Evolutionary conservation across 2,113 vertebrate species (phyloP), one percentile per base, ranked within the genome.

Genomic region (Channa argus): DNA sequence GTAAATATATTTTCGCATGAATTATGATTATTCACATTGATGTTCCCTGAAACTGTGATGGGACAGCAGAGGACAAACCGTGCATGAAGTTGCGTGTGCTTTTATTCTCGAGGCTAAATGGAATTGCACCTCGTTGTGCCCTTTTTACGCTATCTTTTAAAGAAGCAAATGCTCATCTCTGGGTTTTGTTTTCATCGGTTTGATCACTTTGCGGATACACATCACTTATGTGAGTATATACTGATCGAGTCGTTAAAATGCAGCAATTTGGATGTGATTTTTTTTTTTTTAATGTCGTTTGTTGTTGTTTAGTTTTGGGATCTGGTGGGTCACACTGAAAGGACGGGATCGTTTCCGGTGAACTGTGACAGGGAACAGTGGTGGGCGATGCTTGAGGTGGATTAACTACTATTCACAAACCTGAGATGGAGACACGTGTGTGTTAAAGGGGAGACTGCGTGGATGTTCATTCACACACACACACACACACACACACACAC

Each of bases 381-480:
- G 65, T 78, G 82, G 65, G 58, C 8, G 47, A 80, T 83, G 79
- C 65, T 82, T 82, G 50, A 82, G 49, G 64, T 86, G 79, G 59
- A 74, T 84, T 83, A 83, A 77, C 74, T 75, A 33, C 62, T 70
- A 74, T 86, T 83, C 79, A 85, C 34, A 84, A 88, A 88, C 74
- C 77, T 45, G 66, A 34, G 68, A 84, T 55, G 47, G 68, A 71
- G 69, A 84, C 71, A 77, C 69, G 24, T 73, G 62, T 69, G 34
- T 14, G 44, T 80, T 65, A n/a, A 64, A 44, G 47, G 51, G 49
- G 46, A 70, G 43, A 36, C 56, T 86, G 66, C 37, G 52, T 71
- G 58, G 44, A 64, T 76, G 61, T 47, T 66, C 34, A 13, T 34
- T 47, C 71, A 44, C 50, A 53, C 62, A 67, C 70, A 34, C 37